Evolutionary conservation across 2,888 invertebrate genomes (phyloP), one percentile per base, ranked within the genome.

Genomic region (Pachliopta kotzebuea): DNA sequence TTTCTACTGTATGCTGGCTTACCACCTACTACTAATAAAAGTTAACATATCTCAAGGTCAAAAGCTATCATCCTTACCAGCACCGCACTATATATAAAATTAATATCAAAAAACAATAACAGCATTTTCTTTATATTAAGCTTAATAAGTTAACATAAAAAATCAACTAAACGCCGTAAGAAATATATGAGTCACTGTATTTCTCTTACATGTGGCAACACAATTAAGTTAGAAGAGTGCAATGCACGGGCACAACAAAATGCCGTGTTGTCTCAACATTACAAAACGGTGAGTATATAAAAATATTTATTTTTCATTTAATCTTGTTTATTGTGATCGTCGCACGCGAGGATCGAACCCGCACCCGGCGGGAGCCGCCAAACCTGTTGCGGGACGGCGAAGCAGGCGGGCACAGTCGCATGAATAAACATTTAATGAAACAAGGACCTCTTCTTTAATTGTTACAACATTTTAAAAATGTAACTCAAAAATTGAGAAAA

Each of bases 281-380:
- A 80, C 80, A 76, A 74, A 72, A 70, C 69, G 71, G 67, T 74
- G 37, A 37, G 14, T 14, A 21, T 21, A 79, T 77, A 76, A 77
- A 80, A 81, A 83, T 84, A 86, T 87, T 87, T 88, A 83, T n/a
- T 86, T 84, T 86, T 87, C 83, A 82, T 86, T 88, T 85, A 83
- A 86, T 86, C 85, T 87, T 85, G 81, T 88, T 87, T 88, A 86
- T 85, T 85, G 81, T 74, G 74, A 75, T 72, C 73, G 68, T 68
- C 45, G 74, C 83, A 85, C 85, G 86, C 83, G 76, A 85, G 78
- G 74, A 71, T 74, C 72, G 78, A 76, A 75, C 70, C 73, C 73
- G 71, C 72, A 71, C 79, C 57, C 82, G 73, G 74, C 81, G 78
- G 82, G 81, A 81, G 83, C 75, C 70, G 76, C 71, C 71, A 76